Conservation (phyloP, 1,140 invertebrate genomes). For the Geopemphigus sp. region DNA sequence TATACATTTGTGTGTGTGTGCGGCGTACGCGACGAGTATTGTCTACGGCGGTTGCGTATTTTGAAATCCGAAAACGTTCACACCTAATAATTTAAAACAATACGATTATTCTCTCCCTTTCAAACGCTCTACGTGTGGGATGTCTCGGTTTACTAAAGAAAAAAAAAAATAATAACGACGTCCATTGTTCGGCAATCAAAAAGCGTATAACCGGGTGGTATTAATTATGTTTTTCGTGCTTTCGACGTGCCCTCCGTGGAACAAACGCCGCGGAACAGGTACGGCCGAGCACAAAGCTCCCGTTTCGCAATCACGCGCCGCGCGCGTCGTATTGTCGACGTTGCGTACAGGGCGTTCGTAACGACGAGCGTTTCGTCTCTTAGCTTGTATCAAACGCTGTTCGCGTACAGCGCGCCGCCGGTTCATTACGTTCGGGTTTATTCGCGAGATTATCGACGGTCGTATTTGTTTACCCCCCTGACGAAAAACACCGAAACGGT, state of each 20-base stretch:
- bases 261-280: neutral
- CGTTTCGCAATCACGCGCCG: no score
- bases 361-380: no score
- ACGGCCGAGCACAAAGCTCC: no score
- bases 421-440: no score
- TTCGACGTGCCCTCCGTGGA: neutral
- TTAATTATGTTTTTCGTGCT: neutral
- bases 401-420: no score
- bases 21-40: neutral
- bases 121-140: neutral
- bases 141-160: neutral
- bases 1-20: neutral
- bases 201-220: neutral
- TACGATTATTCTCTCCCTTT: neutral
- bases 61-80: slow-evolving; percentile 7
- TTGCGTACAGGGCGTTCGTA: no score
- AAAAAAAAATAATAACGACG: neutral
- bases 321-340: no score
- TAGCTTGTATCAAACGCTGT: no score
- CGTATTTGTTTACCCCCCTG: no score
- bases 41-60: neutral
- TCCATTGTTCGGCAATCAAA: slow-evolving; percentile 25
- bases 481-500: no score
- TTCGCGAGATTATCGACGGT: no score
- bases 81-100: slow-evolving; percentile 25